Evolutionary conservation across 2,113 vertebrate genomes (phyloP).

Genomic region (Actinemys pallida): DNA sequence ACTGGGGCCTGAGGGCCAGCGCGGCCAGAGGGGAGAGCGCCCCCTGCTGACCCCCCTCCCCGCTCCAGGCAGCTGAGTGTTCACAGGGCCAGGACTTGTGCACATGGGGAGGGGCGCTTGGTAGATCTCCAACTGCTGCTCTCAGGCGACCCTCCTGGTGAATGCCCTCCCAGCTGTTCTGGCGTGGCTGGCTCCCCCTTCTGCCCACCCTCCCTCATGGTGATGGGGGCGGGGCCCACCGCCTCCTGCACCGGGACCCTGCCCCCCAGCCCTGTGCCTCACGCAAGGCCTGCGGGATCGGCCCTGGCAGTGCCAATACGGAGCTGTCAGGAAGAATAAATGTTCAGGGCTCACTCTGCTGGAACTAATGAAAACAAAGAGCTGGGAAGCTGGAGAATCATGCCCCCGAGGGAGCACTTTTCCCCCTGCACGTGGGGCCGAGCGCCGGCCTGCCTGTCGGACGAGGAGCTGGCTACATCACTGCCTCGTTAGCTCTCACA

Average conservation of each 20-base stretch:
- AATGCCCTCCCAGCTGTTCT: background rate
- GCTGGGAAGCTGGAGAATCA: background rate
- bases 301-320: background rate
- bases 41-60: background rate
- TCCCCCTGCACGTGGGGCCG: background rate
- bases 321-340: background rate
- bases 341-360: background rate
- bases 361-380: slow-evolving; percentile 8
- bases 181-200: background rate
- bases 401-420: background rate
- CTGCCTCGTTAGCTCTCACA: background rate
- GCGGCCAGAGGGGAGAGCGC: background rate
- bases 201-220: background rate
- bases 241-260: background rate
- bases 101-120: background rate
- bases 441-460: background rate
- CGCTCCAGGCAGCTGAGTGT: background rate
- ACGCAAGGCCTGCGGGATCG: background rate
- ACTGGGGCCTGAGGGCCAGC: no score
- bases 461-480: background rate
- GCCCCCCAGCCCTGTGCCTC: background rate
- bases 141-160: background rate
- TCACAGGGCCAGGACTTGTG: background rate
- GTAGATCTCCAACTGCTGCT: background rate
- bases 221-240: no score